A percentile compares a stretch with the other conserved stretches of the same genome.
phyloP scores from a whole-genome alignment of 2,797 vertebrate genomes.

The Calcarius lapponicus region DNA sequence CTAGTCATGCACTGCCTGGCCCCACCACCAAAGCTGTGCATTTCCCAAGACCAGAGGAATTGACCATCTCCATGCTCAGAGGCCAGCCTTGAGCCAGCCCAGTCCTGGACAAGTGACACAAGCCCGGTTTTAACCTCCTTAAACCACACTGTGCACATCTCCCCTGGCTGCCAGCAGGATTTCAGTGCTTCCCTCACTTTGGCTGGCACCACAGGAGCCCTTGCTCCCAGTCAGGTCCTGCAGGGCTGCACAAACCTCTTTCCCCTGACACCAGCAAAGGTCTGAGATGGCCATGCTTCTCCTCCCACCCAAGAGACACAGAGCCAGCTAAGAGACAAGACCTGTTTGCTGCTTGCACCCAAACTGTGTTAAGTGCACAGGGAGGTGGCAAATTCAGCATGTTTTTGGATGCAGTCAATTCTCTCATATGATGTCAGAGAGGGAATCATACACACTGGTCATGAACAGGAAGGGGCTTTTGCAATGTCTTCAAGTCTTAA shows the following conservation, averaged over 20 bases:
- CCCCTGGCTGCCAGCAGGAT: neutral
- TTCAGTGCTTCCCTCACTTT: neutral
- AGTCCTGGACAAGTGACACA: neutral
- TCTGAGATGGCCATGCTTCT: neutral
- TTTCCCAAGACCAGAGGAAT: neutral
- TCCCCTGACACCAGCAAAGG: neutral
- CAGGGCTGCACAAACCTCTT: neutral
- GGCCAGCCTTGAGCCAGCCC: neutral
- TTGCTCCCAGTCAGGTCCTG: neutral
- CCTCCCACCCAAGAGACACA: neutral
- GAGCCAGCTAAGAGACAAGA: neutral
- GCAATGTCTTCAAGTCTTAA: neutral
- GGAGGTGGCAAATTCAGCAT: neutral
- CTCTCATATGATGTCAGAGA: accelerated
- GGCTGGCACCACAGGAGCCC: accelerated
- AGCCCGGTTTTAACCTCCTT: neutral
- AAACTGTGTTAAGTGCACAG: neutral
- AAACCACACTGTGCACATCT: neutral
- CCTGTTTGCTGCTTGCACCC: neutral
- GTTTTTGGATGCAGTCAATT: neutral
- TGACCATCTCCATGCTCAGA: neutral
- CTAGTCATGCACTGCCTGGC: neutral
- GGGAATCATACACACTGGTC: accelerated
- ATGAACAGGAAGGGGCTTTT: neutral
- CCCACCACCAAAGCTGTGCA: neutral